phyloP scores from a whole-genome alignment of 2,888 invertebrate genomes.

The Epirrita christyi region DNA sequence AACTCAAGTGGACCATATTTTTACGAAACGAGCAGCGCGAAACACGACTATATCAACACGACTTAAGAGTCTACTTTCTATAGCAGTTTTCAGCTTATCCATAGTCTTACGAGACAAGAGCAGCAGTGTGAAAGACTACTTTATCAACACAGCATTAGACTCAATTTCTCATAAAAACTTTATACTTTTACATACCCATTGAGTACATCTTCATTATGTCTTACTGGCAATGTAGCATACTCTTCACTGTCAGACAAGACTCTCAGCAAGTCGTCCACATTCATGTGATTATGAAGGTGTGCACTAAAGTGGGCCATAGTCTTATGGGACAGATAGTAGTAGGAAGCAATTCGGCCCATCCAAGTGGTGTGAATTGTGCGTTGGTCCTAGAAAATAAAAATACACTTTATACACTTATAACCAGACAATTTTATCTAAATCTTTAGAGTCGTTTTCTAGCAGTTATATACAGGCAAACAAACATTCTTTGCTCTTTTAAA shows the following conservation, averaged over 20 bases:
- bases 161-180: slow-evolving; percentile 27
- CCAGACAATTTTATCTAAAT: too few species aligned
- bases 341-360: slow-evolving; percentile 97
- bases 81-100: too few species aligned
- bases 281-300: slow-evolving; percentile 86
- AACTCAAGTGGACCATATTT: slow-evolving; percentile 94
- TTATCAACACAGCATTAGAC: too few species aligned
- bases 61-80: too few species aligned
- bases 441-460: too few species aligned
- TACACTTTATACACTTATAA: too few species aligned
- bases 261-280: slow-evolving; percentile 89
- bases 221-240: slow-evolving; percentile 96
- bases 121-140: too few species aligned
- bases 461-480: too few species aligned
- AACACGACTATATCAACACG: too few species aligned
- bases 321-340: slow-evolving; percentile 97
- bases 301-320: slow-evolving; percentile 94
- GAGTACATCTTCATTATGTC: slow-evolving; percentile 98
- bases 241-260: slow-evolving; percentile 95
- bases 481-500: too few species aligned
- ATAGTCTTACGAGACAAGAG: too few species aligned
- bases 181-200: slow-evolving; percentile 88
- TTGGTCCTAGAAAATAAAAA: slow-evolving; percentile 77
- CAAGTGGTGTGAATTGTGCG: slow-evolving; percentile 87
- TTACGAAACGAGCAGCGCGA: slow-evolving; percentile 98